Evolutionary conservation across 2,113 vertebrate species (phyloP), one percentile per base, ranked within the genome.

Genomic region (Colaptes auratus): DNA sequence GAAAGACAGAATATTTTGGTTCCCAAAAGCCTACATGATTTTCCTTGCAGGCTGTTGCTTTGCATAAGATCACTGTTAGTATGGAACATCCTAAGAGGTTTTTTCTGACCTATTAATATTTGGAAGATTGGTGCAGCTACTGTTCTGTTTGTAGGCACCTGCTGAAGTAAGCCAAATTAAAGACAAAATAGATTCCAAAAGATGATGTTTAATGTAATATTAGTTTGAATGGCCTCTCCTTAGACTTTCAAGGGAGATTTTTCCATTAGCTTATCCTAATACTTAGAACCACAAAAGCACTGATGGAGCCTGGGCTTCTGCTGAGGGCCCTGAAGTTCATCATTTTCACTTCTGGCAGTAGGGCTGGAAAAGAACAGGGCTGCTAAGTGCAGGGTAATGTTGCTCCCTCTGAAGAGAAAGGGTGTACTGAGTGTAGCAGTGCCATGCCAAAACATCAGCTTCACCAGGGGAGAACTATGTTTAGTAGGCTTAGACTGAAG

Each of bases 21-120:
- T 70, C 74, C 74, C 52, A 74, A 60, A 92, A 87, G 13, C 39
- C 58, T 92, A 53, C 12, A 25, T 52, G 7, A 73, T 52, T 92
- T 93, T 95, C 39, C 53, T 81, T 75, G 25, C 28, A 9, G 85
- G 53, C 0, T 4, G 20, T 63, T 85, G 86, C 69, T 96, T 90
- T 95, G 44, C 39, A 87, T 82, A 93, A 94, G 77, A 85, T 59
- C 67, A 83, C n/a, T 86, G 72, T 78, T 81, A 86, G 35, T 66
- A 42, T 56, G 39, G 60, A 86, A 86, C 39, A 56, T 15, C n/a
- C 50, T 52, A 58, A 72, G 28, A 84, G 48, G 64, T 74, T 87
- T 7, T 75, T 95, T 81, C 64, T 89, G 39, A 18, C 3, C 25
- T 59, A 69, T 89, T 90, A 75, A 94, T 91, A 93, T 88, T 92